These are phyloP conservation scores for Ciona savignyi DNA, from an alignment of 23 tunicate species.

Conservation along the genomic window DNA sequence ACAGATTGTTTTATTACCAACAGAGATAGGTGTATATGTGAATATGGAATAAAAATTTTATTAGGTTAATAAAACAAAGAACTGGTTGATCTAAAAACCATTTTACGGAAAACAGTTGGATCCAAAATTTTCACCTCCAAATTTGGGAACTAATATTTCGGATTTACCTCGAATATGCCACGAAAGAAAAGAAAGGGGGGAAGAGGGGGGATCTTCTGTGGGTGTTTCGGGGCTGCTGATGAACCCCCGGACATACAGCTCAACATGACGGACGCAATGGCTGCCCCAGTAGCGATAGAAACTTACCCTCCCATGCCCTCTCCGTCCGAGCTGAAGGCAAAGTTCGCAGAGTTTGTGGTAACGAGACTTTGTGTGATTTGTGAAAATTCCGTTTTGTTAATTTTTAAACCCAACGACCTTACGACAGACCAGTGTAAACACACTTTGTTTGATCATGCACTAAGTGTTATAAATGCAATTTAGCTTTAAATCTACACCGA, in stretches of 20 bases:
- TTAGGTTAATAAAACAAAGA: no score
- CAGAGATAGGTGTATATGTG: no score
- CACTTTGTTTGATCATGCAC: neutral
- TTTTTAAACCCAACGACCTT: no score
- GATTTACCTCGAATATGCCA: slow-evolving; percentile 17
- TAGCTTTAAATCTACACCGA: neutral
- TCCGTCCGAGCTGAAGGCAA: slow-evolving; percentile 48
- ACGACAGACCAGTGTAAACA: neutral
- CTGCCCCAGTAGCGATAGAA: slow-evolving; percentile 33
- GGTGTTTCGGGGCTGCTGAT: slow-evolving; percentile 73
- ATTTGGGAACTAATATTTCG: neutral
- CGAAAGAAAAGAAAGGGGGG: slow-evolving; percentile 57
- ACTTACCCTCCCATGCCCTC: slow-evolving; percentile 73
- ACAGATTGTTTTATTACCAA: no score
- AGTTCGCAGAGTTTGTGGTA: slow-evolving; percentile 84
- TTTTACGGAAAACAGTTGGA: no score
- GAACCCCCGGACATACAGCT: slow-evolving; percentile 77
- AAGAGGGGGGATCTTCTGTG: slow-evolving; percentile 42
- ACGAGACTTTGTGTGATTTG: no score
- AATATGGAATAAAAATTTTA: no score
- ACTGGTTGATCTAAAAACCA: no score
- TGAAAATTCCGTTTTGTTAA: neutral
- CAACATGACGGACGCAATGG: slow-evolving; percentile 4
- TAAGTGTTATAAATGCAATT: neutral
- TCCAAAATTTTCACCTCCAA: no score